Percentiles rank a stretch among this genome's conserved stretches.
Evolutionary conservation across 2,113 vertebrate genomes (phyloP).

Genomic region (Urocolius indicus): DNA sequence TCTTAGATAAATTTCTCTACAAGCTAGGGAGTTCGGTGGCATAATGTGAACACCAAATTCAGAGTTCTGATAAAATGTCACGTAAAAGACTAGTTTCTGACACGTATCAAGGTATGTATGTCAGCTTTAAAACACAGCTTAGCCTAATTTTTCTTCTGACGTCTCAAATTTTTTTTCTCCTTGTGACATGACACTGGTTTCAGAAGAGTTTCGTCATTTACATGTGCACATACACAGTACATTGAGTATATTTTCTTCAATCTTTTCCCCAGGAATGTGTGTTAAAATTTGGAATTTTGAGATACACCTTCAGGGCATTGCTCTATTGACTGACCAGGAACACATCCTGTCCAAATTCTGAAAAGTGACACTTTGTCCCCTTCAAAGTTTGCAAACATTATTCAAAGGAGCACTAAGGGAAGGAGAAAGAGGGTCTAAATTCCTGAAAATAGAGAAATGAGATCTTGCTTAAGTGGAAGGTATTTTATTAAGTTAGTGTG

Average conservation of each 20-base stretch:
- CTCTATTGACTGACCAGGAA: neutral
- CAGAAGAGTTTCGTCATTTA: neutral
- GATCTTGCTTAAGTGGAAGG: neutral
- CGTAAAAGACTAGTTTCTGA: constrained; percentile 7
- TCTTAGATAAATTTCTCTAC: constrained; percentile 56
- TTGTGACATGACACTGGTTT: neutral
- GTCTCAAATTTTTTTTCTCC: fast-evolving
- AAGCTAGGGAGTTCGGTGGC: constrained; percentile 27
- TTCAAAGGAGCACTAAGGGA: neutral
- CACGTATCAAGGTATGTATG: neutral
- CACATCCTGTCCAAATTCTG: neutral
- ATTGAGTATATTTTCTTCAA: neutral
- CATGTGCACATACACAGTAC: neutral
- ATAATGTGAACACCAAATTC: constrained; percentile 5
- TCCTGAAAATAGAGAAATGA: neutral
- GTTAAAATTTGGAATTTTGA: neutral
- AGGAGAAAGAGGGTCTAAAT: neutral
- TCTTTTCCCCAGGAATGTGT: neutral
- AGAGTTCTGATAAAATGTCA: constrained; percentile 2
- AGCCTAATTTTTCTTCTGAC: neutral
- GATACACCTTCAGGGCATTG: neutral
- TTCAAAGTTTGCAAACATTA: neutral
- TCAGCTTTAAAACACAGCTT: constrained; percentile 8
- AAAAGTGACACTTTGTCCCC: neutral
- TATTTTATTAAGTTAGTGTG: neutral